Evolutionary conservation across 1,140 invertebrate species (phyloP), one percentile per base, ranked within the genome.

Genomic region (Lucilia sericata): DNA sequence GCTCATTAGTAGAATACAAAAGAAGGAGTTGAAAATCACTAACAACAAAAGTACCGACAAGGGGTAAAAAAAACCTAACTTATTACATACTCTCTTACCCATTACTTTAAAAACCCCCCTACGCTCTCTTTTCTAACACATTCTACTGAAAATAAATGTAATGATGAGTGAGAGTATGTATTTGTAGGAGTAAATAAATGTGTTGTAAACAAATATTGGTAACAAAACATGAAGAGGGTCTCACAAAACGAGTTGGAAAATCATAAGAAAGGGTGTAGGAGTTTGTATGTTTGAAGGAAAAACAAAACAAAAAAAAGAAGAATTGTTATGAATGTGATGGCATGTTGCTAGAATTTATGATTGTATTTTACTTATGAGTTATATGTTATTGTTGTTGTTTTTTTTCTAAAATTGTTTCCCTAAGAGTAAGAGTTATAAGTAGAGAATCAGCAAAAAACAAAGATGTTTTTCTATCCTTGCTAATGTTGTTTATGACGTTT

Each of bases 1-100:
- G 76, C 76, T 80, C 76, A 80, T 80, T 80, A 80, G 76, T 19
- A 78, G 30, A 42, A 14, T 47, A 78, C 21, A 3, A 75, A 75
- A 75, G 10, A 74, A 74, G 25, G 25, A 30, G 25, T 30, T 30
- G 5, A 78, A 42, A 76, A n/a, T 7, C 42, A 42, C 42, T 42
- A 10, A 55, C 42, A 47, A 49, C 42, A 80, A 80, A 80, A 21
- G n/a, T 51, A 2, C 47, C 76, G n/a, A 10, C 65, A 14, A 21
- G 51, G 12, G 4, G 4, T 55, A 55, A 19, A 70, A 2, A 70
- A 70, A 70, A 70, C 65, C 65, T 70, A n/a, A 70, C 21, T 10
- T 70, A 12, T 17, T 42, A 42, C 42, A 42, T 42, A 42, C 42
- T 42, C 65, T 25, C 65, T n/a, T n/a, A 70, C 65, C 25, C n/a